Evolutionary conservation across 2,797 vertebrate genomes (phyloP).

Genomic region (Poecilia picta): DNA sequence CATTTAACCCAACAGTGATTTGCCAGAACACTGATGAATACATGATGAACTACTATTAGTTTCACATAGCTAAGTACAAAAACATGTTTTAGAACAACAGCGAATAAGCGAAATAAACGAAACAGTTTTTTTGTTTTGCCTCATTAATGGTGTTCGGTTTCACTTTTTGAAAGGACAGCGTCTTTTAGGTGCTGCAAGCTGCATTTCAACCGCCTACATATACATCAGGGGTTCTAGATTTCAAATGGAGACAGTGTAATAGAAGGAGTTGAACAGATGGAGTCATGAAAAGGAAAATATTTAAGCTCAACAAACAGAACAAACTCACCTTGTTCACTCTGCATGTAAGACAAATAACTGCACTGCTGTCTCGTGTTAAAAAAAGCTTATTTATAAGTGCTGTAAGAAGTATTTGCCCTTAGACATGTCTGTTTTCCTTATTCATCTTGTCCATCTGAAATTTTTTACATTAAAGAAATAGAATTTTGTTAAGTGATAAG

Average conservation of each 20-base stretch:
- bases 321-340: background rate
- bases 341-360: background rate
- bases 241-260: slow-evolving; percentile 18
- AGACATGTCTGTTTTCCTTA: background rate
- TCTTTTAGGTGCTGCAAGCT: slow-evolving; percentile 48
- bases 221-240: slow-evolving; percentile 40
- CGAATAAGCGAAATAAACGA: background rate
- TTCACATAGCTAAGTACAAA: background rate
- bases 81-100: slow-evolving; percentile 11
- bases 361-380: background rate
- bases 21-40: slow-evolving; percentile 12
- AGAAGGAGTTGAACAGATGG: slow-evolving; percentile 5
- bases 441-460: background rate
- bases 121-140: slow-evolving; percentile 27
- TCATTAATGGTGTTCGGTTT: slow-evolving; percentile 42
- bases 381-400: background rate
- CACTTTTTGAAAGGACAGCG: slow-evolving; percentile 20
- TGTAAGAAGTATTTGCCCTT: background rate
- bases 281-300: background rate
- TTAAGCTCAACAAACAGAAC: background rate
- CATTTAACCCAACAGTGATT: background rate
- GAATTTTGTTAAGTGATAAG: background rate
- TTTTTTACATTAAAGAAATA: background rate
- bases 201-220: slow-evolving; percentile 46
- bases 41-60: slow-evolving; percentile 4